Evolutionary conservation across 2,113 vertebrate genomes (phyloP), one percentile per base, ranked within the genome.

Genomic region (Aldabrachelys gigantea): DNA sequence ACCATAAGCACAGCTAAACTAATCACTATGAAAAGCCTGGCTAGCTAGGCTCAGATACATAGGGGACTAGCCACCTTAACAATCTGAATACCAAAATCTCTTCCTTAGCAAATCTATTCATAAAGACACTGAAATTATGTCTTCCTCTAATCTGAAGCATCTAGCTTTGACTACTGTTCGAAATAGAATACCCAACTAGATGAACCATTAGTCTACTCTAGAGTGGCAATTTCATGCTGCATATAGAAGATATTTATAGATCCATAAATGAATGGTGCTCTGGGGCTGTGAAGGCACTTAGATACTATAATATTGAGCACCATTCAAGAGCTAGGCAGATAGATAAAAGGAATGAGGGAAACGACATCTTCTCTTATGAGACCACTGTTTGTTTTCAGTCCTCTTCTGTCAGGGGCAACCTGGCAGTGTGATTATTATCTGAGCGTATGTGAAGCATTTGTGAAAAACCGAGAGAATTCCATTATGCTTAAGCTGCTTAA

Each of bases 401-500:
- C 52, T 92, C 50, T 35, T 87, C 97, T 94, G 89, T 0, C 2
- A 96, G 96, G 84, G 87, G 65, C 88, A 82, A 89, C 84, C 94
- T 84, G 1, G 94, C 95, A 89, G 80, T 87, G 89, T 0, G 59
- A 97, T 96, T 91, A 96, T 97, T 96, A 98, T 97, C 95, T 96
- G 95, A 94, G 94, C 29, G 76, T 95, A 94, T 96, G 94, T 93
- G 92, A 91, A 96, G 94, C 85, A 83, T 96, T 96, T 95, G 90
- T 96, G 92, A 91, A 95, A 96, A 89, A 92, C 94, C 89, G 92
- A 89, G 95, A 97, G 91, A 96, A 96, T 97, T 97, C 96, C 95
- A 97, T 98, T 98, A 97, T 88, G 83, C 93, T 87, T 97, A 96
- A 98, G 96, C 93, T 93, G 94, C 97, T 97, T 95, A 38, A 92